Conservation (phyloP, 1,140 invertebrate species). For the Drosophila neocordata region DNA sequence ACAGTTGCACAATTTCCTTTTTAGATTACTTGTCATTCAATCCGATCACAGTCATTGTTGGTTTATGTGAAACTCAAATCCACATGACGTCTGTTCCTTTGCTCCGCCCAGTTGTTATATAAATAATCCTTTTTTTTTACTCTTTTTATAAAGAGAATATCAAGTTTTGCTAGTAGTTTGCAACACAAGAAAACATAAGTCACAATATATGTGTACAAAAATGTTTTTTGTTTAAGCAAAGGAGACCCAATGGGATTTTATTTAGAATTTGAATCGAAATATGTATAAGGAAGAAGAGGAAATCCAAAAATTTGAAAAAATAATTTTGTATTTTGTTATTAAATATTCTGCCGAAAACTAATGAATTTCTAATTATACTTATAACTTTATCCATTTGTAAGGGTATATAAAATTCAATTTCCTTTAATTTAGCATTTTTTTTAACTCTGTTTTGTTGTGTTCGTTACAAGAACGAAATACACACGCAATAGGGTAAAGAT, state of each 20-base stretch:
- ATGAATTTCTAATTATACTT: too few relatives aligned
- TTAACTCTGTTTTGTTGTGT: neutral
- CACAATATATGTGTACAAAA: too few relatives aligned
- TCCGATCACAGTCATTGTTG: conserved; percentile 38
- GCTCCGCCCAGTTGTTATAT: conserved; percentile 45
- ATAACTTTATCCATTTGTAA: neutral
- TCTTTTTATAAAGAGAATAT: neutral
- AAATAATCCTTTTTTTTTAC: conserved; percentile 50
- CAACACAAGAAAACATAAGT: too few relatives aligned
- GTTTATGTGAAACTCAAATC: conserved; percentile 13
- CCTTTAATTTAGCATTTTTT: neutral
- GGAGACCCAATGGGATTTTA: too few relatives aligned
- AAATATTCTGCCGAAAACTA: too few relatives aligned
- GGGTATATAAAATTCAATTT: neutral
- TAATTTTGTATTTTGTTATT: too few relatives aligned
- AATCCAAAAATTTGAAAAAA: too few relatives aligned
- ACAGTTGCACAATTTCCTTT: conserved; percentile 45
- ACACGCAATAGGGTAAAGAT: conserved; percentile 37
- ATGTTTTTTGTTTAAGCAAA: too few relatives aligned
- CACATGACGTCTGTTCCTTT: conserved; percentile 17
- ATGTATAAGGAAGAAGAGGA: too few relatives aligned
- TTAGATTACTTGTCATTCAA: conserved; percentile 38
- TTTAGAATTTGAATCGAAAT: too few relatives aligned
- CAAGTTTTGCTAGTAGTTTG: too few relatives aligned
- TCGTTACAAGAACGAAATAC: conserved; percentile 1